phyloP scores from a whole-genome alignment of 2,888 invertebrate species.

The Calliphora vomitoria region DNA sequence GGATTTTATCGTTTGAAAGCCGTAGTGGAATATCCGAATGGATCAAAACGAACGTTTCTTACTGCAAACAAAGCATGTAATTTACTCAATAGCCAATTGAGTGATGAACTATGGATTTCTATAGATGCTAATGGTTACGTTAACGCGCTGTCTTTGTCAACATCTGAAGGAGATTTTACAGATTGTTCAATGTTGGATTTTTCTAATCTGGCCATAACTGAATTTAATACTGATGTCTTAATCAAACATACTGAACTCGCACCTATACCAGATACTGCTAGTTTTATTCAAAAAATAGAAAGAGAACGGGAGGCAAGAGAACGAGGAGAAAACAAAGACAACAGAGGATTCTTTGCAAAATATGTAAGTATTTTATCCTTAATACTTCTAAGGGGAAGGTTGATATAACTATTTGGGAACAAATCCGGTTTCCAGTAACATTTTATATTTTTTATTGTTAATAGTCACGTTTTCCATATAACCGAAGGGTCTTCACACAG shows the following conservation, averaged over 20 bases:
- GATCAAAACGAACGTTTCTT: constrained; percentile 88
- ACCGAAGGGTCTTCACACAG: too few relatives aligned
- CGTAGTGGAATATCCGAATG: constrained; percentile 88
- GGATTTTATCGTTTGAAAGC: constrained; percentile 91
- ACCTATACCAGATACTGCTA: constrained; percentile 97
- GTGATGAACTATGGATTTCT: constrained; percentile 92
- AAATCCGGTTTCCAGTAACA: too few relatives aligned
- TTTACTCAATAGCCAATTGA: constrained; percentile 90
- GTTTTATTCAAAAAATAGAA: constrained; percentile 96
- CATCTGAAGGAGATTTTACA: constrained; percentile 79
- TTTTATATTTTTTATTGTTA: too few relatives aligned
- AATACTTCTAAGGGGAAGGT: not conserved
- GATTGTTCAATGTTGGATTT: constrained; percentile 71
- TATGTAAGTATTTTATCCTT: constrained; percentile 91
- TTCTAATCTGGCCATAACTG: constrained; percentile 84
- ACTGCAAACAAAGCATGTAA: constrained; percentile 93
- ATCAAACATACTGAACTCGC: constrained; percentile 93
- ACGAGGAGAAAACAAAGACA: constrained; percentile 95
- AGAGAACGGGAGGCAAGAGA: constrained; percentile 95
- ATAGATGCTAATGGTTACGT: constrained; percentile 92
- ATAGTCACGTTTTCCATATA: too few relatives aligned
- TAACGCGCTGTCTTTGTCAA: constrained; percentile 89
- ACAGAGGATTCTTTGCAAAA: constrained; percentile 98
- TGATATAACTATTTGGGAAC: too few relatives aligned
- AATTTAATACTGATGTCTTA: constrained; percentile 91